phyloP scores from a whole-genome alignment of 2,797 vertebrate genomes.

The Ctenopoma kingsleyae region DNA sequence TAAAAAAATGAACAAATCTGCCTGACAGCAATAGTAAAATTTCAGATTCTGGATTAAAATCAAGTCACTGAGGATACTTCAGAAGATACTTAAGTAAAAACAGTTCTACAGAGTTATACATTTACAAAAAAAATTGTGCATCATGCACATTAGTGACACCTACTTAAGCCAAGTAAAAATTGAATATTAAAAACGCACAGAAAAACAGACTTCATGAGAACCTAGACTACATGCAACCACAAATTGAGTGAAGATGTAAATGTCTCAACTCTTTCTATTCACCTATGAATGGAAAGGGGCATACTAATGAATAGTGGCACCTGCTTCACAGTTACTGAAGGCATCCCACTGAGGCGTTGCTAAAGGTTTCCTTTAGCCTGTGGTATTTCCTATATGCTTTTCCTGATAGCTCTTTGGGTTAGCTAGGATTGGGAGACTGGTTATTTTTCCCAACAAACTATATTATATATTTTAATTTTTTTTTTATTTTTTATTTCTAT shows the following conservation, averaged over 20 bases:
- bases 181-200: not conserved
- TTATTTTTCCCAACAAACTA: no score
- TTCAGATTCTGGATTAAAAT: no score
- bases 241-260: constrained; percentile 3
- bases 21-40: not conserved
- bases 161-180: no score
- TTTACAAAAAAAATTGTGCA: no score
- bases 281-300: not conserved
- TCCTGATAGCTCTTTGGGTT: not conserved
- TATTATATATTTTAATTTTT: no score
- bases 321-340: not conserved
- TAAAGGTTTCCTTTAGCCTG: no score
- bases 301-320: not conserved
- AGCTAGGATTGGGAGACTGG: not conserved
- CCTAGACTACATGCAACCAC: not conserved
- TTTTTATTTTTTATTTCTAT: no score
- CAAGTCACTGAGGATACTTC: not conserved
- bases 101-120: no score
- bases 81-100: no score
- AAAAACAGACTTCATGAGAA: not conserved
- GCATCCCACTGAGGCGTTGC: not conserved
- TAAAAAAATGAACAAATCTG: not conserved
- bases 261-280: not conserved
- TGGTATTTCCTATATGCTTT: constrained; percentile 1
- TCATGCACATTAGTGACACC: no score